A percentile compares a stretch with the other conserved stretches of the same genome.
phyloP scores from a whole-genome alignment of 2,888 invertebrate species.

The Cheilosia pagana region DNA sequence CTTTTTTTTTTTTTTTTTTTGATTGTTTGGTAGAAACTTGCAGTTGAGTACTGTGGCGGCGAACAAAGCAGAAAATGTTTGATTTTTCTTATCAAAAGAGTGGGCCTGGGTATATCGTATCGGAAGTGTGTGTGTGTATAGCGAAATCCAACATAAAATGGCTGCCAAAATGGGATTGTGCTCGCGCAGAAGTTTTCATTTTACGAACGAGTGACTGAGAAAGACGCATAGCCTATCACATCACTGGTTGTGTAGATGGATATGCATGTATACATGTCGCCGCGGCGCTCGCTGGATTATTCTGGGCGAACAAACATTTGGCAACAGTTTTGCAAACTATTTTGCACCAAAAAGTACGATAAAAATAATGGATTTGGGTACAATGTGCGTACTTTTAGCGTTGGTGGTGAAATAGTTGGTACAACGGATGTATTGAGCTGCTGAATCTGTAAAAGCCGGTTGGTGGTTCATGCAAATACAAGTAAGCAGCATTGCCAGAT shows the following conservation, averaged over 20 bases:
- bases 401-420: constrained; percentile 16
- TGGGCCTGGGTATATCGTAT: constrained; percentile 43
- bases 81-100: constrained; percentile 67
- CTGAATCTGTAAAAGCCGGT: constrained; percentile 13
- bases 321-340: constrained; percentile 40
- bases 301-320: constrained; percentile 55
- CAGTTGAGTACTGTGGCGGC: constrained; percentile 7
- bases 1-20: constrained; percentile 46
- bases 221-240: constrained; percentile 28
- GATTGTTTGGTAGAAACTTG: constrained; percentile 33
- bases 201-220: constrained; percentile 43
- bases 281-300: constrained; percentile 44
- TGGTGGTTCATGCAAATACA: neutral
- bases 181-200: constrained; percentile 61
- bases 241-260: constrained; percentile 25
- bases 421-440: neutral
- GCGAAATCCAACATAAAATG: constrained; percentile 66
- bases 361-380: constrained; percentile 29
- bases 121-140: constrained; percentile 54
- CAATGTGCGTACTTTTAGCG: constrained; percentile 3
- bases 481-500: constrained; percentile 24
- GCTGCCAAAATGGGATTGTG: constrained; percentile 63
- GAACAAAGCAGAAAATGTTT: constrained; percentile 43
- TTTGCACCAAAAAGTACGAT: constrained; percentile 12
- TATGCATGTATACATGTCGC: constrained; percentile 29